Evolutionary conservation across 2,888 invertebrate genomes (phyloP).

Genomic region (Synanthedon vespiformis): DNA sequence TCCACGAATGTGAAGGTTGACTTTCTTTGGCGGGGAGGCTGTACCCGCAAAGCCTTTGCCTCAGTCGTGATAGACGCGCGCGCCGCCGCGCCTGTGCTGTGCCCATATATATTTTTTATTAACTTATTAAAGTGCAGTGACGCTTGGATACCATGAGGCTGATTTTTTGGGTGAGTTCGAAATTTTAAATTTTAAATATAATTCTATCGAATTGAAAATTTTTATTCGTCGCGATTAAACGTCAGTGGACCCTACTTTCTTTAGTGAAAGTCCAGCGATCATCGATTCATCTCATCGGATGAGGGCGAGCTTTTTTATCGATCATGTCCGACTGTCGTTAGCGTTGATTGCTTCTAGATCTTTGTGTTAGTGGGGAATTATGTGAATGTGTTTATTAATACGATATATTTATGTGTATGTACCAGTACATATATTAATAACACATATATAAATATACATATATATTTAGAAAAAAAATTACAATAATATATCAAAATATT

Average conservation of each 20-base stretch:
- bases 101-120: conserved; percentile 23
- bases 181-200: conserved; percentile 3
- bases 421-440: neutral
- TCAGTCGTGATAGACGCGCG: conserved; percentile 55
- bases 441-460: too few species aligned
- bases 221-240: conserved; percentile 1
- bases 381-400: neutral
- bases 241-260: conserved; percentile 33
- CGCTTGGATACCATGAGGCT: conserved; percentile 61
- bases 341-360: conserved; percentile 14
- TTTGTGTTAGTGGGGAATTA: conserved; percentile 7
- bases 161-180: conserved; percentile 54
- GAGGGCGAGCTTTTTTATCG: conserved; percentile 34
- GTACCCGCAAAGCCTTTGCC: conserved; percentile 21
- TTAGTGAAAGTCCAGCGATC: conserved; percentile 46
- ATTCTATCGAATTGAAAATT: conserved; percentile 4
- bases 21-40: conserved; percentile 57
- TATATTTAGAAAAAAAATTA: neutral
- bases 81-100: conserved; percentile 57
- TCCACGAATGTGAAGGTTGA: conserved; percentile 58
- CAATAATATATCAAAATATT: neutral
- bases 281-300: conserved; percentile 30
- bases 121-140: conserved; percentile 43
- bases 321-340: conserved; percentile 22
- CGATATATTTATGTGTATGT: neutral